A percentile compares a stretch with the other conserved stretches of the same genome.
Conservation (phyloP, 2,888 invertebrate genomes). For the Pachycephus smyrnensis region DNA sequence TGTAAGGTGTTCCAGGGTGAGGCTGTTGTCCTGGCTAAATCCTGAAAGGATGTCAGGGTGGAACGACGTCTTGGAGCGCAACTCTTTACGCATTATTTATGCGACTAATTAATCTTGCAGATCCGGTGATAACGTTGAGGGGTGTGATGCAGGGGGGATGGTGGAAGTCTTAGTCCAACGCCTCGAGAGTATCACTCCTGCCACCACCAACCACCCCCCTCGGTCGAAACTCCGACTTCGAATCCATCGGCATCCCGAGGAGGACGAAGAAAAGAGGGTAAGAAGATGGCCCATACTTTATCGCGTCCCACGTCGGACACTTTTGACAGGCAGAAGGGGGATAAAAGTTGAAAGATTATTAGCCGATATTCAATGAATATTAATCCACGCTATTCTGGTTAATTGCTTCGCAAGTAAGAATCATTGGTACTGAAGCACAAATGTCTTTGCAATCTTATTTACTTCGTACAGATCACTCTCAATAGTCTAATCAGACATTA, state of each 20-base stretch:
- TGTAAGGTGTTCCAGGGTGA: neutral
- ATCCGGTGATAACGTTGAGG: conserved; percentile 44
- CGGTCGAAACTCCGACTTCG: neutral
- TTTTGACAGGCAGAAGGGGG: neutral
- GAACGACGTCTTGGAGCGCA: conserved; percentile 25
- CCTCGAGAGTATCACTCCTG: neutral
- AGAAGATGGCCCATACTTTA: neutral
- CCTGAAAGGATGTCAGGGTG: conserved; percentile 5
- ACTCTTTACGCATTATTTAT: conserved; percentile 45
- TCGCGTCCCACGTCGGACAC: neutral
- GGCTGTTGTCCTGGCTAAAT: neutral
- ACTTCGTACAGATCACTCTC: neutral
- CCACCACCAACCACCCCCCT: neutral
- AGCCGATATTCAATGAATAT: conserved; percentile 1
- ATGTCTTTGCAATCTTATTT: neutral
- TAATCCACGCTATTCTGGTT: neutral
- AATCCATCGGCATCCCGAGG: neutral
- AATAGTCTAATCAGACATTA: neutral
- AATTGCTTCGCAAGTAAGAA: neutral
- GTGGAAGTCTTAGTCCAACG: neutral
- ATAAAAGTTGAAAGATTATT: conserved; percentile 1
- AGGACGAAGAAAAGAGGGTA: neutral
- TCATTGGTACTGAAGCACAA: neutral
- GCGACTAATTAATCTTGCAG: conserved; percentile 46
- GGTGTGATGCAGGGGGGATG: conserved; percentile 11